Percentiles rank a stretch among this genome's conserved stretches.
Evolutionary conservation across 1,140 invertebrate species (phyloP).

Genomic region (Microplitis demolitor): DNA sequence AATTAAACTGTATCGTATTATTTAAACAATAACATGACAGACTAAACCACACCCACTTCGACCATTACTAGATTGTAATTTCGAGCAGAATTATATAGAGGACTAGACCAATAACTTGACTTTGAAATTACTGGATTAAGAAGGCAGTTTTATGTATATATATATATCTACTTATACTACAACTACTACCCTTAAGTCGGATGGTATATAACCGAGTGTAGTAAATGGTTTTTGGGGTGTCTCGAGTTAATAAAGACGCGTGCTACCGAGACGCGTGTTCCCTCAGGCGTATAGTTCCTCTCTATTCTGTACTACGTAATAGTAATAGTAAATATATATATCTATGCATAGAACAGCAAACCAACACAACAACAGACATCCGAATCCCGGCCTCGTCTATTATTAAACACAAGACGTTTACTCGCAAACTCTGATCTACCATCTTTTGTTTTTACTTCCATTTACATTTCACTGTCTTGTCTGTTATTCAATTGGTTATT

Average conservation of each 20-base stretch:
- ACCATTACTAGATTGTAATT: not conserved
- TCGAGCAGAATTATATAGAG: not conserved
- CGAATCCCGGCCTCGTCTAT: no score
- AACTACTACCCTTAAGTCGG: not conserved
- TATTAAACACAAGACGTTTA: no score
- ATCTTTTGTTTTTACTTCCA: no score
- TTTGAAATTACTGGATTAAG: constrained; percentile 18
- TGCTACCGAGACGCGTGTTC: not conserved
- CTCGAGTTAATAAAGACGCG: constrained; percentile 19
- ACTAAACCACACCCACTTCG: not conserved
- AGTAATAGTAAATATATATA: no score
- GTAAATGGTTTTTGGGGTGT: constrained; percentile 25
- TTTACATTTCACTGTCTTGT: no score
- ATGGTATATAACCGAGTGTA: constrained; percentile 7
- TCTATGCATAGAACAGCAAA: no score
- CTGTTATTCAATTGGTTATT: not conserved
- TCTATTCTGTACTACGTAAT: not conserved
- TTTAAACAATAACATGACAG: no score
- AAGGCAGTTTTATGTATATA: not conserved
- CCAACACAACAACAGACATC: no score
- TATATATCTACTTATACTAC: not conserved
- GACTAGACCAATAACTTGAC: constrained; percentile 1
- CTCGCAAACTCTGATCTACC: no score
- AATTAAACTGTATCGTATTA: no score
- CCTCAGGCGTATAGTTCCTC: not conserved